These are phyloP conservation scores for Alca torda DNA, from an alignment of 2,797 vertebrate genomes.

Conservation along the genomic window DNA sequence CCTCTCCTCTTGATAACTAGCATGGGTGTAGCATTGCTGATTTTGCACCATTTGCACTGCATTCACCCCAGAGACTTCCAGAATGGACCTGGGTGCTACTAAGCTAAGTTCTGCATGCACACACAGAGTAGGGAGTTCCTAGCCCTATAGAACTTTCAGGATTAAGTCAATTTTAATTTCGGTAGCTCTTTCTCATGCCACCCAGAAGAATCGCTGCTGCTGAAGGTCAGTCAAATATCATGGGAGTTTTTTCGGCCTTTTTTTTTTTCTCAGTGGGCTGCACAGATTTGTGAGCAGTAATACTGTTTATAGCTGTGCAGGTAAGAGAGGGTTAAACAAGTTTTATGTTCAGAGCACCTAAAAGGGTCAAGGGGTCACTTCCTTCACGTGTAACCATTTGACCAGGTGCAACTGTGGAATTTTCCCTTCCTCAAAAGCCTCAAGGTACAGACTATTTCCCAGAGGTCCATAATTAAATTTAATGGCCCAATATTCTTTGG, in stretches of 20 bases:
- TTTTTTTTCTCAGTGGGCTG: background rate
- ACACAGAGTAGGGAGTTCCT: background rate
- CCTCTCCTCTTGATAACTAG: background rate
- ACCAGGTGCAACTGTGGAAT: conserved; percentile 66
- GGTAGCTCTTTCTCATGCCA: background rate
- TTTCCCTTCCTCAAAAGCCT: conserved; percentile 54
- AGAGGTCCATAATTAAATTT: conserved; percentile 50
- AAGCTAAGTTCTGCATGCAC: background rate
- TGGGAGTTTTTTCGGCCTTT: background rate
- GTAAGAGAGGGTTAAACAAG: conserved; percentile 55
- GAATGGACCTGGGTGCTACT: background rate
- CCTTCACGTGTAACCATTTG: conserved; percentile 49
- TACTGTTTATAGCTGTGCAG: background rate
- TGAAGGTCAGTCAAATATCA: background rate
- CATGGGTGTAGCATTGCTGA: background rate
- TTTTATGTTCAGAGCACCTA: conserved; percentile 37
- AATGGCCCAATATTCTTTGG: conserved; percentile 19
- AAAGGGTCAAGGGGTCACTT: conserved; percentile 60
- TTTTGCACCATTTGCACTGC: background rate
- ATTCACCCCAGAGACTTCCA: background rate
- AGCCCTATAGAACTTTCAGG: background rate
- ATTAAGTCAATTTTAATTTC: background rate
- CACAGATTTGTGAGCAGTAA: background rate
- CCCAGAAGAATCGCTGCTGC: background rate
- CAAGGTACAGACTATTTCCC: conserved; percentile 42